Conservation (phyloP, 2,888 invertebrate genomes). For the Drosophila anomelani region DNA sequence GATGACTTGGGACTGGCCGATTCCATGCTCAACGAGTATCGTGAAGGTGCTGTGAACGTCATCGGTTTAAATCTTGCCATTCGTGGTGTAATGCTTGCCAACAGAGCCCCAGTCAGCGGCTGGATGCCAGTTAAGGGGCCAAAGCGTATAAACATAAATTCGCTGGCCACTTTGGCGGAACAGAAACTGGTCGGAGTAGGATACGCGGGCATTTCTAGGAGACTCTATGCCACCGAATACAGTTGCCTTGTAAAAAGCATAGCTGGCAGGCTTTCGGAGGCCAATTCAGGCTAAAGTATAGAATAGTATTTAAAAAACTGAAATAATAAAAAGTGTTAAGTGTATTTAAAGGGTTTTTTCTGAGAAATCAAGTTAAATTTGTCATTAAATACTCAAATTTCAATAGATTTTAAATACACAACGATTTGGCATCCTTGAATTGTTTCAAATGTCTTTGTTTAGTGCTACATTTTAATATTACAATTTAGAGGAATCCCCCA, state of each 20-base stretch:
- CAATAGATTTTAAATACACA: background rate
- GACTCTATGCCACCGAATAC: conserved; percentile 65
- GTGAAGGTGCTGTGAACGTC: conserved; percentile 78
- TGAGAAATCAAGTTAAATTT: no score
- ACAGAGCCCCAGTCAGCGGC: conserved; percentile 88
- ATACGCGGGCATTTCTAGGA: conserved; percentile 52
- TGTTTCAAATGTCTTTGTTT: background rate
- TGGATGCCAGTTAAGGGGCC: conserved; percentile 90
- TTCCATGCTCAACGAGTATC: conserved; percentile 88
- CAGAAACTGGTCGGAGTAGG: conserved; percentile 53
- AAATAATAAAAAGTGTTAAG: background rate
- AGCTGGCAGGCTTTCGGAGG: conserved; percentile 14
- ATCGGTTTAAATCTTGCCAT: conserved; percentile 88
- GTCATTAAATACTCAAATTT: no score
- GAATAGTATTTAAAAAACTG: background rate
- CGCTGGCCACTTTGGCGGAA: conserved; percentile 39
- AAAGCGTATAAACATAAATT: conserved; percentile 56
- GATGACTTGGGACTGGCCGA: conserved; percentile 90
- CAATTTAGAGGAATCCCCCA: background rate
- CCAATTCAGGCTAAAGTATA: background rate
- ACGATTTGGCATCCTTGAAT: no score
- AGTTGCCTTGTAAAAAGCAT: conserved; percentile 60
- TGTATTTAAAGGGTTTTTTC: background rate
- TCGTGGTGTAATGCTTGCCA: conserved; percentile 90
- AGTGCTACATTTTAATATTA: background rate